Conservation (phyloP, 2,113 vertebrate genomes). For the Fulmarus glacialis region DNA sequence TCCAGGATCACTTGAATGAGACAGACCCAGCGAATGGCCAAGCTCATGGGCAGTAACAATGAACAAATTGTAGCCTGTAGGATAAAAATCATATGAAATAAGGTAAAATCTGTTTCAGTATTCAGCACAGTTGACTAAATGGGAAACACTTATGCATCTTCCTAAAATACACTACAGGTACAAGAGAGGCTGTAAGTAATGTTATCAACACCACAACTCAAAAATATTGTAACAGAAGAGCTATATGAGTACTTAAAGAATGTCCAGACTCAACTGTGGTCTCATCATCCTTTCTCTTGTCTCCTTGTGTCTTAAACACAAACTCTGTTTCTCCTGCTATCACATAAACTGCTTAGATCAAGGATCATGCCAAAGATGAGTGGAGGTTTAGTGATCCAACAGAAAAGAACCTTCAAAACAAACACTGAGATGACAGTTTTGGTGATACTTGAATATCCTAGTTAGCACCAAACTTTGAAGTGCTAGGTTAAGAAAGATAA, state of each 20-base stretch:
- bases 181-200: not conserved
- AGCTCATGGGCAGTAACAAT: conserved; percentile 93
- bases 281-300: not conserved
- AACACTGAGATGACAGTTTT: not conserved
- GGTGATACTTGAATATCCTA: not conserved
- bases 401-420: not conserved
- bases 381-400: not conserved
- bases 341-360: not conserved
- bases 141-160: not conserved
- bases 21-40: conserved; percentile 90
- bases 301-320: not conserved
- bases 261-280: not conserved
- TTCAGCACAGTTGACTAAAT: not conserved
- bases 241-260: not conserved
- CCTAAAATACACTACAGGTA: not conserved
- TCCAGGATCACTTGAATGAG: conserved; percentile 85
- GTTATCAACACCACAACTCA: not conserved
- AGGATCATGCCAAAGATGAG: not conserved
- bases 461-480: not conserved
- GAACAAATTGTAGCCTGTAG: conserved; percentile 87
- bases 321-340: not conserved
- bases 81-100: not conserved
- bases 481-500: not conserved
- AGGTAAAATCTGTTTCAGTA: not conserved
- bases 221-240: not conserved